phyloP scores from a whole-genome alignment of 2,888 invertebrate genomes.

The Sarcophaga variegata region DNA sequence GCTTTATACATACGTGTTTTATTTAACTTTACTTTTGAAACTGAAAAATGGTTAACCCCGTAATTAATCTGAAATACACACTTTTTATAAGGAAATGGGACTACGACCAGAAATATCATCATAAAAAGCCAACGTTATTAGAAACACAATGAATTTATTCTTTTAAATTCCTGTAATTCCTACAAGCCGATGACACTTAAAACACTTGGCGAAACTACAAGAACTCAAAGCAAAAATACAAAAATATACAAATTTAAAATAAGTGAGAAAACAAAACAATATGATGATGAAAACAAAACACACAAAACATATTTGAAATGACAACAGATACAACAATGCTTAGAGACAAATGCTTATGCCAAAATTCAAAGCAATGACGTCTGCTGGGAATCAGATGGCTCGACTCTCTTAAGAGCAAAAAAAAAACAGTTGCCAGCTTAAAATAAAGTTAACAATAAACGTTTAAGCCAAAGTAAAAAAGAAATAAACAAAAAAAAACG shows the following conservation, averaged over 20 bases:
- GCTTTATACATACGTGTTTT: no score
- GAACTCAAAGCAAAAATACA: slow-evolving; percentile 32
- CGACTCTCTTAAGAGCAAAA: slow-evolving; percentile 25
- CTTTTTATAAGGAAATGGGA: no score
- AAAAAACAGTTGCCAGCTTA: slow-evolving; percentile 14
- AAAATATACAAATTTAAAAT: slow-evolving; percentile 45
- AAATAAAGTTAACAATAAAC: slow-evolving; percentile 11
- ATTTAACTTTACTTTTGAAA: no score
- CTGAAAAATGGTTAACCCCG: no score
- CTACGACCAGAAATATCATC: no score
- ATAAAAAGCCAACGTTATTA: no score
- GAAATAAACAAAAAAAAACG: slow-evolving; percentile 22
- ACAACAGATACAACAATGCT: not conserved
- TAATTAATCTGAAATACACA: no score
- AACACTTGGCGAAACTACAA: slow-evolving; percentile 37
- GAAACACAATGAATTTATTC: not conserved
- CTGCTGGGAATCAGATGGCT: slow-evolving; percentile 8
- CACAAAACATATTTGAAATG: not conserved
- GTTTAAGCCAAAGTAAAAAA: slow-evolving; percentile 16
- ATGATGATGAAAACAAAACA: not conserved
- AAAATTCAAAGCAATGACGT: slow-evolving; percentile 35
- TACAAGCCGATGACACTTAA: slow-evolving; percentile 29
- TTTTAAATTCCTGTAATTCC: not conserved
- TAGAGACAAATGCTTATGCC: slow-evolving; percentile 15
- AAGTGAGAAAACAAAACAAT: slow-evolving; percentile 55